phyloP scores from a whole-genome alignment of 2,888 invertebrate species.

The Drosophila meridionalis region DNA sequence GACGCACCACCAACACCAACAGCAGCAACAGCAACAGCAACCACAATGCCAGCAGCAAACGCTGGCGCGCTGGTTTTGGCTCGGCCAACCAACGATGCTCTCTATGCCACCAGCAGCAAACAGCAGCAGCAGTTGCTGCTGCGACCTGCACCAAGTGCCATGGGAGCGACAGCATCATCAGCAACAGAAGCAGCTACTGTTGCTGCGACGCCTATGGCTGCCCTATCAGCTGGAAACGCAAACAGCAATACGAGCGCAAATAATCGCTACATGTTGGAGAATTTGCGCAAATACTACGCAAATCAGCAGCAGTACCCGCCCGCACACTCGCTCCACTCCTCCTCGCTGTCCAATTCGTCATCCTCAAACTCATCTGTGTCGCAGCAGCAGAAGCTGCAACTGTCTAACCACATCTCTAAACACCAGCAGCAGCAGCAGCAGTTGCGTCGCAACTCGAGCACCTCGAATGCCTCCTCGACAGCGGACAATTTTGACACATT shows the following conservation, averaged over 20 bases:
- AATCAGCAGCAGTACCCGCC: constrained; percentile 80
- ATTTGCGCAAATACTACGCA: constrained; percentile 83
- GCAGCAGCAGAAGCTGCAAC: constrained; percentile 70
- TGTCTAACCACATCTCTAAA: constrained; percentile 53
- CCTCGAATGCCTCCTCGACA: constrained; percentile 82
- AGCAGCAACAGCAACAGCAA: constrained; percentile 2
- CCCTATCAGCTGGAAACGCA: constrained; percentile 53
- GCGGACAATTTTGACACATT: constrained; percentile 83
- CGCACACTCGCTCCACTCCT: constrained; percentile 80
- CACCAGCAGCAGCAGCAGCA: constrained; percentile 48
- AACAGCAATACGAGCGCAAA: constrained; percentile 56
- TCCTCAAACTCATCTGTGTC: constrained; percentile 83
- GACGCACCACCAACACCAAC: constrained; percentile 11
- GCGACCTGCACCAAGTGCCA: constrained; percentile 28
- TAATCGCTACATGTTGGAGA: constrained; percentile 82
- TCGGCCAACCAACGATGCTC: constrained; percentile 50
- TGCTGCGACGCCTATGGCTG: constrained; percentile 43
- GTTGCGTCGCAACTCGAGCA: constrained; percentile 78
- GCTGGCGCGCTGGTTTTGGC: constrained; percentile 40
- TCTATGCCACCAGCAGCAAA: constrained; percentile 67
- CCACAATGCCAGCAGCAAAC: constrained; percentile 24
- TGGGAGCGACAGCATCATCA: constrained; percentile 31
- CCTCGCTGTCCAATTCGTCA: constrained; percentile 82
- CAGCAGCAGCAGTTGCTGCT: constrained; percentile 43
- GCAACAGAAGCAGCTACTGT: constrained; percentile 37